Evolutionary conservation across 2,113 vertebrate genomes (phyloP).

Genomic region (Rhinichthys klamathensis): DNA sequence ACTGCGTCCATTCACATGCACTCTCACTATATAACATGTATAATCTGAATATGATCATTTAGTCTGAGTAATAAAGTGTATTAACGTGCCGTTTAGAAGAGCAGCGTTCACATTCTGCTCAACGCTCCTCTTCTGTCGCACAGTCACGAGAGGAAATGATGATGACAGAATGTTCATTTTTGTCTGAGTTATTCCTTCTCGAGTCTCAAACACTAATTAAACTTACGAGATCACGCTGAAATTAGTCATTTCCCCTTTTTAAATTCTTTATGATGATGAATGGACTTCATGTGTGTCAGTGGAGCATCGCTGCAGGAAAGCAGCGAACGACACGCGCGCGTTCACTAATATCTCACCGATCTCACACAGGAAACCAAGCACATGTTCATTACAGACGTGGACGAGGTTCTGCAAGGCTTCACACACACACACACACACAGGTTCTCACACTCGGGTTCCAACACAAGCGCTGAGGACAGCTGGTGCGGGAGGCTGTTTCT

Average conservation of each 20-base stretch:
- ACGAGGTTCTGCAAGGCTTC: conserved; percentile 13
- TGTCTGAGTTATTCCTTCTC: background rate
- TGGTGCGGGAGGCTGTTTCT: conserved; percentile 50
- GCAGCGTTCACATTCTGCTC: background rate
- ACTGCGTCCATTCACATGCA: background rate
- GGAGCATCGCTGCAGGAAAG: conserved; percentile 15
- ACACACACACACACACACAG: conserved; percentile 32
- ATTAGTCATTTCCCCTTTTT: conserved; percentile 10
- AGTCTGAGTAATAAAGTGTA: background rate
- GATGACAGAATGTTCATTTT: background rate
- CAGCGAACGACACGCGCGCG: background rate
- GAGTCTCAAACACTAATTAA: conserved; percentile 2
- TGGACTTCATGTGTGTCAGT: conserved; percentile 23
- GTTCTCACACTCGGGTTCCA: conserved; percentile 46
- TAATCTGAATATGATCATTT: background rate
- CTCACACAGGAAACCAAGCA: background rate
- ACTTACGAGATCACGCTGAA: background rate
- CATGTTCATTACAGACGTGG: conserved; percentile 8
- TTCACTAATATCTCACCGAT: conserved; percentile 11
- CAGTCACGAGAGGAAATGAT: background rate
- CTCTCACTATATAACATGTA: background rate
- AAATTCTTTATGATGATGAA: conserved; percentile 40
- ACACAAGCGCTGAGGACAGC: conserved; percentile 49
- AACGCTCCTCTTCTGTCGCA: no score
- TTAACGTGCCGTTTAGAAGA: background rate